phyloP scores from a whole-genome alignment of 2,113 vertebrate genomes.

The Triplophysa dalaica region DNA sequence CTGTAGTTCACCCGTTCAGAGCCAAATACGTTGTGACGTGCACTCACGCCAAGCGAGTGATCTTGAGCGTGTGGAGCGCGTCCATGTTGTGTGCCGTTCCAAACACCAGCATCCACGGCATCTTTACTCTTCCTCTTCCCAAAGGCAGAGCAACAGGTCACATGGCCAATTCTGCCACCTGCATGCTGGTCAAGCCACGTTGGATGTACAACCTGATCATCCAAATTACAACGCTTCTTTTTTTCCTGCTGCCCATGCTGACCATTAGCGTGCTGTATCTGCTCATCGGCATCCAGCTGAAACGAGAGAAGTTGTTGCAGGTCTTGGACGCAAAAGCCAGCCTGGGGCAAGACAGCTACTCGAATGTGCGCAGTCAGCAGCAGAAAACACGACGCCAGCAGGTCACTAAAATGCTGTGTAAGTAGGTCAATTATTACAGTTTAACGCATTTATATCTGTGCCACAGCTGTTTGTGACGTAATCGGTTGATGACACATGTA shows the following conservation, averaged over 20 bases:
- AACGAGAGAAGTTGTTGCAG: constrained; percentile 78
- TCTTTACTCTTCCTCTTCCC: constrained; percentile 73
- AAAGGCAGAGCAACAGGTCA: constrained; percentile 50
- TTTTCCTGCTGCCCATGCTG: constrained; percentile 90
- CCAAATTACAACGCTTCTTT: constrained; percentile 84
- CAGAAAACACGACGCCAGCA: constrained; percentile 79
- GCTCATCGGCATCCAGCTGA: constrained; percentile 85
- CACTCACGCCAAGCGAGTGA: constrained; percentile 83
- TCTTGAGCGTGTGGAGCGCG: constrained; percentile 79
- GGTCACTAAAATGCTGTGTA: constrained; percentile 95
- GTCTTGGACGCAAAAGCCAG: constrained; percentile 65
- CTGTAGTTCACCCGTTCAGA: constrained; percentile 88
- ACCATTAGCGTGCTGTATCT: constrained; percentile 87
- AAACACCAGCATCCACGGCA: constrained; percentile 90
- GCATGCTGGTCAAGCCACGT: constrained; percentile 76
- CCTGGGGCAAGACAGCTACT: constrained; percentile 54
- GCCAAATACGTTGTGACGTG: constrained; percentile 87
- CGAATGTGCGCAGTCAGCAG: constrained; percentile 61
- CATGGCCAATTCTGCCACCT: constrained; percentile 76
- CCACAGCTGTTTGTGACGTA: too few relatives aligned
- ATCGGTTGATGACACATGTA: too few relatives aligned
- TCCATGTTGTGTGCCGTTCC: constrained; percentile 86
- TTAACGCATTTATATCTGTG: too few relatives aligned
- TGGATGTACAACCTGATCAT: constrained; percentile 87
- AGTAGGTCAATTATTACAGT: constrained; percentile 66